These are phyloP conservation scores for Scylla paramamosain DNA, from an alignment of 1,140 invertebrate species.

Conservation along the genomic window DNA sequence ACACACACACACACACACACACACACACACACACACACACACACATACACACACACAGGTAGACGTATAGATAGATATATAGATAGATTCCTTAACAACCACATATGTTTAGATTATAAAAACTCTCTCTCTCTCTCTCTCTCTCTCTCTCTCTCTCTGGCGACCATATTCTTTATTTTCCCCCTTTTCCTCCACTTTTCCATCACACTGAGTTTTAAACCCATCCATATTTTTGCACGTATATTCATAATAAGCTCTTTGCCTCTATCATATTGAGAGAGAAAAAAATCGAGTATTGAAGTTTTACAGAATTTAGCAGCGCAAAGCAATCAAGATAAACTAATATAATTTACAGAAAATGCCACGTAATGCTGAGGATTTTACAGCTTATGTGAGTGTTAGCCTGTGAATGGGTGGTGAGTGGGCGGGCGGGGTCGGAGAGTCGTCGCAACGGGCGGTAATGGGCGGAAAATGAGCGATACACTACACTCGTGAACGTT, in stretches of 20 bases:
- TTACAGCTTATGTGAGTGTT: neutral
- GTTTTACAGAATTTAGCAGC: neutral
- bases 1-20: constrained; percentile 16
- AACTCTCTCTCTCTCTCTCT: neutral
- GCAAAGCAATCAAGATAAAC: neutral
- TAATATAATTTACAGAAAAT: constrained; percentile 17
- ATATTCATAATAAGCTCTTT: neutral
- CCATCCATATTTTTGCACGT: neutral
- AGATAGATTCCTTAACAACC: neutral
- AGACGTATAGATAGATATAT: neutral
- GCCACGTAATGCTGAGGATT: neutral
- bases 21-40: neutral
- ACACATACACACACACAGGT: constrained; percentile 28
- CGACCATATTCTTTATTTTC: neutral
- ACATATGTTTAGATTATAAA: neutral
- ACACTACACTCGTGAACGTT: neutral
- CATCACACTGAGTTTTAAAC: too few species aligned
- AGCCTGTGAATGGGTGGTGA: neutral
- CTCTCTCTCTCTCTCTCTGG: neutral
- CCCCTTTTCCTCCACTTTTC: neutral
- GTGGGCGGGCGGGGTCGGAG: neutral
- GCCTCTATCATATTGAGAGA: neutral
- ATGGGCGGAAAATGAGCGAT: neutral
- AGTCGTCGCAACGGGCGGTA: neutral
- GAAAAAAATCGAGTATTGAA: neutral